phyloP scores from a whole-genome alignment of 1,140 invertebrate species.

The Myzus persicae region DNA sequence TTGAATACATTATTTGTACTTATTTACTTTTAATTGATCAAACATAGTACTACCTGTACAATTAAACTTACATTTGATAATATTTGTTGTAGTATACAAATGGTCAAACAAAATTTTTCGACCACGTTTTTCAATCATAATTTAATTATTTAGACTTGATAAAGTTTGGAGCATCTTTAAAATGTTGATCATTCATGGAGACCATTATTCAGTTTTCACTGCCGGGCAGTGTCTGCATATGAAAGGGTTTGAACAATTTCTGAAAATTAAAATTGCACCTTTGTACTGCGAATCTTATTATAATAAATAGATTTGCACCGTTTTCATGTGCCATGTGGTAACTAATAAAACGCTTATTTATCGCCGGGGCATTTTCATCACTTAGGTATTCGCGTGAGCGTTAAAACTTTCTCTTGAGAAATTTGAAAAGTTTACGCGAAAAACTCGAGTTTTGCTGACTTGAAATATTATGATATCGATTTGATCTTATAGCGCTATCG shows the following conservation, averaged over 20 bases:
- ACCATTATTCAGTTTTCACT: background rate
- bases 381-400: background rate
- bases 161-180: background rate
- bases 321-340: background rate
- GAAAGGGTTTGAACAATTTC: background rate
- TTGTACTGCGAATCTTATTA: background rate
- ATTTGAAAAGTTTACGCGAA: background rate
- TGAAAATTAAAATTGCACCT: background rate
- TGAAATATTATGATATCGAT: conserved; percentile 19
- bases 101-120: background rate
- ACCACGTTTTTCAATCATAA: background rate
- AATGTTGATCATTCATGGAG: background rate
- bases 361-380: background rate
- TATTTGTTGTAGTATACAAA: background rate
- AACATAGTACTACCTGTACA: background rate
- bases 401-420: background rate
- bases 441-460: conserved; percentile 4
- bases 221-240: background rate
- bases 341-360: conserved; percentile 24
- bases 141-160: background rate
- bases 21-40: background rate
- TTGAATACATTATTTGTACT: background rate
- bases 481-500: background rate
- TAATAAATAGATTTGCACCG: background rate
- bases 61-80: background rate